Conservation (phyloP, 2,113 vertebrate genomes). For the Rhagologus leucostigma region DNA sequence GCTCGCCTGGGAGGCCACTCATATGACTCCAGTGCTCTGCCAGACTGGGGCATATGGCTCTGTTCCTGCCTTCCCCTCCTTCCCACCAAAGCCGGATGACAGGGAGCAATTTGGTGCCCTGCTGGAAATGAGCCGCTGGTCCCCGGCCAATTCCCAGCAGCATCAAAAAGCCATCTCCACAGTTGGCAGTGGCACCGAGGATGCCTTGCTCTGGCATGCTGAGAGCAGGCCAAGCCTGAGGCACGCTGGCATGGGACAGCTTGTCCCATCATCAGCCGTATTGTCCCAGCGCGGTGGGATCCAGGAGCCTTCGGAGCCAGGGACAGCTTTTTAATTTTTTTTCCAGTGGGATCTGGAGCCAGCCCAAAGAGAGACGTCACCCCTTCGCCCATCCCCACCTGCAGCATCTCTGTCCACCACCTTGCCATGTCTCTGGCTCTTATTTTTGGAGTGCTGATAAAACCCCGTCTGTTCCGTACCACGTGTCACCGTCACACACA, state of each 20-base stretch:
- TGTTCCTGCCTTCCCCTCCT: slow-evolving; percentile 21
- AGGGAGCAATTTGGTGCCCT: slow-evolving; percentile 41
- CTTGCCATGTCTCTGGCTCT: neutral
- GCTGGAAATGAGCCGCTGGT: slow-evolving; percentile 14
- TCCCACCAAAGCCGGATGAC: slow-evolving; percentile 50
- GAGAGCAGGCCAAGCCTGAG: slow-evolving; percentile 9
- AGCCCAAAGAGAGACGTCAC: neutral
- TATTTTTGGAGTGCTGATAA: neutral
- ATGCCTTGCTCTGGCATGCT: slow-evolving; percentile 18
- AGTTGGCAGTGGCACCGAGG: slow-evolving; percentile 13
- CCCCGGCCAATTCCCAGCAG: slow-evolving; percentile 20
- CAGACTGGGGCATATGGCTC: slow-evolving; percentile 57
- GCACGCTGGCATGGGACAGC: neutral
- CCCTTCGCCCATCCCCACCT: slow-evolving; percentile 17
- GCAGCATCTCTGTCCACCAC: neutral
- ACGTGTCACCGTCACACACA: neutral
- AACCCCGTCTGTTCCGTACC: neutral
- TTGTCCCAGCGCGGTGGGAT: neutral
- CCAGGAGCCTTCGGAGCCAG: neutral
- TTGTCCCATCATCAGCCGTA: neutral
- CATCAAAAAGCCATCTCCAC: slow-evolving; percentile 55
- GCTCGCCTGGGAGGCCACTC: slow-evolving; percentile 8
- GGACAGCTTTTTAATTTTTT: neutral
- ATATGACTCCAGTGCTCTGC: slow-evolving; percentile 48
- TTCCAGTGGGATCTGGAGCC: neutral